A percentile compares a stretch with the other conserved stretches of the same genome.
Evolutionary conservation across 1,140 invertebrate species (phyloP).

Genomic region (Wiebesia pumilae): DNA sequence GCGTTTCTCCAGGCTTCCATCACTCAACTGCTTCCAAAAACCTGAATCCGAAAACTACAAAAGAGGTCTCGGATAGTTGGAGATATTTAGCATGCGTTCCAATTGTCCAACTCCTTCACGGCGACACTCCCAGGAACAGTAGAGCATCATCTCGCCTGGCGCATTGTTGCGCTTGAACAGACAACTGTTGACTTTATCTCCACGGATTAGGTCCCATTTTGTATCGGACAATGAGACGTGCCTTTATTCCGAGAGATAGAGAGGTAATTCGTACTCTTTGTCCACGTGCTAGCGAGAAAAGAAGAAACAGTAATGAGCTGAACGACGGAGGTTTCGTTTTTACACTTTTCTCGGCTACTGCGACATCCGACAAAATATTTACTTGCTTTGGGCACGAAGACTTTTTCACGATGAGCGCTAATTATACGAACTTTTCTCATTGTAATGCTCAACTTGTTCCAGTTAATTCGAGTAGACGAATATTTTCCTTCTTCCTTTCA

Average conservation of each 20-base stretch:
- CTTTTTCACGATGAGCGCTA: too few species aligned
- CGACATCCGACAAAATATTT: neutral
- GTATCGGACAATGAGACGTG: slow-evolving; percentile 53
- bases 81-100: neutral
- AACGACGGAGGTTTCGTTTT: neutral
- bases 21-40: too few species aligned
- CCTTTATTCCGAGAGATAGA: slow-evolving; percentile 9
- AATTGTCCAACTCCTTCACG: neutral
- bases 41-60: too few species aligned
- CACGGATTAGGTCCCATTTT: slow-evolving; percentile 54
- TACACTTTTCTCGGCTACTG: neutral
- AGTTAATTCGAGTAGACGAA: too few species aligned
- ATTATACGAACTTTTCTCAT: too few species aligned
- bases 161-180: slow-evolving; percentile 25
- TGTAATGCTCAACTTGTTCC: too few species aligned
- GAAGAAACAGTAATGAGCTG: neutral
- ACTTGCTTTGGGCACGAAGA: too few species aligned
- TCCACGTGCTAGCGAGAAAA: neutral
- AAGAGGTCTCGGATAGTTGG: too few species aligned
- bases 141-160: slow-evolving; percentile 9
- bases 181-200: slow-evolving; percentile 52
- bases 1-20: too few species aligned
- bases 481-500: too few species aligned
- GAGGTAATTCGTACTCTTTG: slow-evolving; percentile 19
- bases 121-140: neutral